phyloP scores from a whole-genome alignment of 2,113 vertebrate species.

The Acrocephalus kingi region DNA sequence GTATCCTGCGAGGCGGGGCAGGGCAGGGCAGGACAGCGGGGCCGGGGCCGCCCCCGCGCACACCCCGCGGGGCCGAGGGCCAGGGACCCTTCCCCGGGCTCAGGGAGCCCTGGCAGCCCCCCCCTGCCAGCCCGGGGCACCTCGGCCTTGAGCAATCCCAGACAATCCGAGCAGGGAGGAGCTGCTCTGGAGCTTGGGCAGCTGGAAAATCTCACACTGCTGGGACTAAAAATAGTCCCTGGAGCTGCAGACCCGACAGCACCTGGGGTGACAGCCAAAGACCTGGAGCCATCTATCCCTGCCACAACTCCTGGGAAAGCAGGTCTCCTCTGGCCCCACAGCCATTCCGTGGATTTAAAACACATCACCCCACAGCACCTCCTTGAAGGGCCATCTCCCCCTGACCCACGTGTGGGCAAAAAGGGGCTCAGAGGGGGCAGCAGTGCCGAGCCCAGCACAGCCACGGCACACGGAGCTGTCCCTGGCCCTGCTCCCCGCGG shows the following conservation, averaged over 20 bases:
- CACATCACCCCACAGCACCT: not conserved
- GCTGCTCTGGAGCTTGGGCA: not conserved
- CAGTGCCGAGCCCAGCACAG: accelerated
- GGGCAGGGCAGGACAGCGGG: conserved; percentile 46
- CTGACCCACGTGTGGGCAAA: accelerated
- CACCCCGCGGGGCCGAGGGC: not conserved
- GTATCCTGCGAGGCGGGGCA: conserved; percentile 42
- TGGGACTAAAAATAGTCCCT: conserved; percentile 44
- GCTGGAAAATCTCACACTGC: conserved; percentile 57
- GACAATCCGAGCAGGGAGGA: not conserved
- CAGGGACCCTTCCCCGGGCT: not conserved
- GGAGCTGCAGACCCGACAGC: conserved; percentile 8
- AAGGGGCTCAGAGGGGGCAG: not conserved
- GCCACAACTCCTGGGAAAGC: not conserved
- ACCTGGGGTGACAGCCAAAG: conserved; percentile 47
- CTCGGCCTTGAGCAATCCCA: accelerated
- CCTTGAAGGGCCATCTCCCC: accelerated
- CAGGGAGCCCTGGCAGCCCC: not conserved
- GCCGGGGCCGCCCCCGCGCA: not conserved
- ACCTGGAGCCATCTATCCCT: not conserved
- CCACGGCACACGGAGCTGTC: accelerated
- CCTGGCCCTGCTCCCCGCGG: accelerated
- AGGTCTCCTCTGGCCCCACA: not conserved
- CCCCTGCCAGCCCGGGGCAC: not conserved
- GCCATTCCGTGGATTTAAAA: not conserved